phyloP scores from a whole-genome alignment of 2,888 invertebrate genomes.

The Neoaliturus tenellus region DNA sequence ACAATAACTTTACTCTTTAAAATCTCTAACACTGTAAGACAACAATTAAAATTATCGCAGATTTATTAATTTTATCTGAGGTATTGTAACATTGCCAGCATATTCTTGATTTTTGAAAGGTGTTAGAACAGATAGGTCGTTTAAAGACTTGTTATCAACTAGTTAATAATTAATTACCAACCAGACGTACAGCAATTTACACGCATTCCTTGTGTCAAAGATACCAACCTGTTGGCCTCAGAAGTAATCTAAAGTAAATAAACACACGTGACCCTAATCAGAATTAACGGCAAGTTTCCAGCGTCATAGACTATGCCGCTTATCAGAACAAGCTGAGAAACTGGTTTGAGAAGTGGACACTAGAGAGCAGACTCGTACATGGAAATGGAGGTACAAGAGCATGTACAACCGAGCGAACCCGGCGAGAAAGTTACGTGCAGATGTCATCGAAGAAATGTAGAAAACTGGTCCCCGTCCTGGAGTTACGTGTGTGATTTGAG shows the following conservation, averaged over 20 bases:
- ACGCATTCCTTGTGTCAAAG: too few relatives aligned
- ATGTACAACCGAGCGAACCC: background rate
- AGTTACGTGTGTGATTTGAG: background rate
- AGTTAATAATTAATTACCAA: too few relatives aligned
- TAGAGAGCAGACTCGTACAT: background rate
- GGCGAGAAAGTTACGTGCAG: background rate
- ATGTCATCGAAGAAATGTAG: background rate
- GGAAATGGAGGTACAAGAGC: background rate
- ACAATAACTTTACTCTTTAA: too few relatives aligned
- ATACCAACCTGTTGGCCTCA: too few relatives aligned
- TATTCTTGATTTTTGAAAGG: too few relatives aligned
- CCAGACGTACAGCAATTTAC: too few relatives aligned
- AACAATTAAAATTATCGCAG: too few relatives aligned
- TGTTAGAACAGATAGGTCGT: too few relatives aligned
- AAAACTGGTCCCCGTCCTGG: background rate
- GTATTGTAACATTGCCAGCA: too few relatives aligned
- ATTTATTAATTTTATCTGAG: too few relatives aligned
- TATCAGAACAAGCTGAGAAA: background rate
- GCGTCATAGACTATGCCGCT: background rate
- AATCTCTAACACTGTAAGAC: too few relatives aligned
- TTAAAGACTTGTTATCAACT: too few relatives aligned
- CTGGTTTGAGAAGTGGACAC: background rate
- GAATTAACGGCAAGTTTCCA: background rate
- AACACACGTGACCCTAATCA: background rate
- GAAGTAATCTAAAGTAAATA: background rate